A percentile compares a stretch with the other conserved stretches of the same genome.
phyloP scores from a whole-genome alignment of 2,113 vertebrate genomes.

The Coptodon rendalli region DNA sequence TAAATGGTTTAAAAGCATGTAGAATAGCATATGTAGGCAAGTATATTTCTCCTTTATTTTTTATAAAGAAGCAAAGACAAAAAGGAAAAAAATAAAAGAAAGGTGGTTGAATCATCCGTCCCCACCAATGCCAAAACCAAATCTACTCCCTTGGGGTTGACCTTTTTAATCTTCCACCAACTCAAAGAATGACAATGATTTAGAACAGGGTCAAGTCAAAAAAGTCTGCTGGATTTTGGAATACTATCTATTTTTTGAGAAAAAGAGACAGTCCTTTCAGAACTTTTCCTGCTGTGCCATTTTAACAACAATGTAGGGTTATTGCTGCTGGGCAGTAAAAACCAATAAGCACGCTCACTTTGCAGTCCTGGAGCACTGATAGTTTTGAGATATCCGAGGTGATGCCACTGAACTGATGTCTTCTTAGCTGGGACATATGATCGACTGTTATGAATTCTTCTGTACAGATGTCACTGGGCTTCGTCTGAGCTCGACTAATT shows the following conservation, averaged over 20 bases:
- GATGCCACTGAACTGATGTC: not conserved
- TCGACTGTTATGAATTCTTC: not conserved
- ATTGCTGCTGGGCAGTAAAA: not conserved
- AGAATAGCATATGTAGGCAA: not conserved
- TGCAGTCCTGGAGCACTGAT: not conserved
- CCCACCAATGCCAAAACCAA: not conserved
- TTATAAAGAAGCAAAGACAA: rapidly evolving
- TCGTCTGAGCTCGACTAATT: not conserved
- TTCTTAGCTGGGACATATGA: not conserved
- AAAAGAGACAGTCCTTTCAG: not conserved
- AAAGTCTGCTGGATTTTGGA: not conserved
- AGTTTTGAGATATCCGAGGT: not conserved
- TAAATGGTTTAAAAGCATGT: not conserved
- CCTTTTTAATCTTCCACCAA: not conserved
- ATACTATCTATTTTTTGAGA: not conserved
- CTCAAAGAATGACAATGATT: not conserved
- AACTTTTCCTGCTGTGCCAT: not conserved
- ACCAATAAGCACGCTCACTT: not conserved
- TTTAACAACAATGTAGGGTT: not conserved
- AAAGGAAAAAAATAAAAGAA: not conserved
- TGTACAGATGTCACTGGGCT: not conserved
- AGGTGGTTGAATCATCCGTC: not conserved
- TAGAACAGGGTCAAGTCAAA: not conserved
- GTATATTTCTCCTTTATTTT: not conserved
- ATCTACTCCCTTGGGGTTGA: not conserved